Percentiles rank a stretch among this genome's conserved stretches.
phyloP scores from a whole-genome alignment of 1,140 invertebrate genomes.

The Drosophila persimilis region DNA sequence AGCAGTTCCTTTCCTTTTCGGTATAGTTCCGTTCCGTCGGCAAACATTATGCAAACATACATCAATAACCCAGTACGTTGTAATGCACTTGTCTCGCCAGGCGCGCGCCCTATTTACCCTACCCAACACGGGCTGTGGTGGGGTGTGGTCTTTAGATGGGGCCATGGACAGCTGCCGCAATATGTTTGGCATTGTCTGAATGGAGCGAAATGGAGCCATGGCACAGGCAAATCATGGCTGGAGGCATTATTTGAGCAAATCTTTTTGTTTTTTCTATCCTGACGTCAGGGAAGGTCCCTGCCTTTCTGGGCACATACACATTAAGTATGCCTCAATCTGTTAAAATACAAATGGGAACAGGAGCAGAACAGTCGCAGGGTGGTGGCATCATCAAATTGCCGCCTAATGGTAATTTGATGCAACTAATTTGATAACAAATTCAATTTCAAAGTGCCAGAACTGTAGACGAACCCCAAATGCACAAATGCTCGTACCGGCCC shows the following conservation, averaged over 20 bases:
- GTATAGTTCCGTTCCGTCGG: constrained; percentile 31
- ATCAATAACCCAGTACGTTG: constrained; percentile 64
- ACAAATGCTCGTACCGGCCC: not conserved
- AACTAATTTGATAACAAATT: constrained; percentile 79
- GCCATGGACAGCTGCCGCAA: constrained; percentile 53
- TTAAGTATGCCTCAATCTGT: not conserved
- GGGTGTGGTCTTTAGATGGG: not conserved
- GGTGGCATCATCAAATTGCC: constrained; percentile 37
- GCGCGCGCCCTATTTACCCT: constrained; percentile 18
- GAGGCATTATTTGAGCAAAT: constrained; percentile 40
- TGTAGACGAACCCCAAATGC: constrained; percentile 54
- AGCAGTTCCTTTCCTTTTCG: too few relatives aligned
- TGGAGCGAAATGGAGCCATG: constrained; percentile 35
- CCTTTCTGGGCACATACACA: too few relatives aligned
- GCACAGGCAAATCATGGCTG: constrained; percentile 25
- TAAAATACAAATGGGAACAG: not conserved
- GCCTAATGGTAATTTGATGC: constrained; percentile 69
- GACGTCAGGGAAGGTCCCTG: too few relatives aligned
- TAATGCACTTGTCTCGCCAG: constrained; percentile 59
- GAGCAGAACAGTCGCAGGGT: not conserved
- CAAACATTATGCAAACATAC: constrained; percentile 52
- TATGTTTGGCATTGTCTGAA: constrained; percentile 36
- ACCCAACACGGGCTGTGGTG: not conserved
- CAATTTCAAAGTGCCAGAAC: constrained; percentile 72
- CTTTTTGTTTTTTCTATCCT: constrained; percentile 11